Percentiles rank a stretch among this genome's conserved stretches.
These are phyloP conservation scores for Huso huso DNA, from an alignment of 2,797 vertebrate species.

Conservation along the genomic window DNA sequence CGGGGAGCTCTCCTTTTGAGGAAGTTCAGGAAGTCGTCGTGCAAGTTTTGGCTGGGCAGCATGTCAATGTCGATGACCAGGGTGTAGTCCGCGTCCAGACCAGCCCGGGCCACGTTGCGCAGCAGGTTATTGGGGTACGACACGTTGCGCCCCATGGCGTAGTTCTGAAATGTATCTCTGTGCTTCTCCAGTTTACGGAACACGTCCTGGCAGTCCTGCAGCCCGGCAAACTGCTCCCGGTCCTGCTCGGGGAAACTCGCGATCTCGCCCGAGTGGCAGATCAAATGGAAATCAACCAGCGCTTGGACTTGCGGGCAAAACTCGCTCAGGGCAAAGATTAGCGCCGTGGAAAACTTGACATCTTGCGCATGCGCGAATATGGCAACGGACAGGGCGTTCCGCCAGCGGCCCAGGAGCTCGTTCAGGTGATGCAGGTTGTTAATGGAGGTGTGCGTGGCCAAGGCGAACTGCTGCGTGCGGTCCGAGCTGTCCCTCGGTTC, in stretches of 20 bases:
- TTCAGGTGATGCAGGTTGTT: slow-evolving; percentile 73
- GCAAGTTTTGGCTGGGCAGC: slow-evolving; percentile 75
- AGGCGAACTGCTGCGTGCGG: slow-evolving; percentile 39
- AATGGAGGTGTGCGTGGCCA: slow-evolving; percentile 79
- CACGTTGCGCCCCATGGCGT: slow-evolving; percentile 67
- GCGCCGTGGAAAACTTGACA: slow-evolving; percentile 69
- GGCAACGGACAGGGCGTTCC: slow-evolving; percentile 70
- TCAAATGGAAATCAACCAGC: slow-evolving; percentile 76
- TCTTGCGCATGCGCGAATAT: slow-evolving; percentile 75
- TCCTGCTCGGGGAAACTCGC: slow-evolving; percentile 74
- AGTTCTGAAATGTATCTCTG: slow-evolving; percentile 65
- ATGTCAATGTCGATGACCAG: slow-evolving; percentile 83
- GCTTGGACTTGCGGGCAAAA: slow-evolving; percentile 73
- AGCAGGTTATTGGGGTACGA: slow-evolving; percentile 88
- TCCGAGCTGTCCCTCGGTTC: slow-evolving; percentile 30
- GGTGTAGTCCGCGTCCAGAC: slow-evolving; percentile 55
- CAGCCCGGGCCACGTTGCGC: slow-evolving; percentile 73
- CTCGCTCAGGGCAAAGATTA: slow-evolving; percentile 68
- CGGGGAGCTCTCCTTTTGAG: slow-evolving; percentile 36
- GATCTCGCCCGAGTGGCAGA: slow-evolving; percentile 74
- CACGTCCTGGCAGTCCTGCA: slow-evolving; percentile 70
- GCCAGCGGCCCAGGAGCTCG: slow-evolving; percentile 72
- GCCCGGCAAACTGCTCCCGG: slow-evolving; percentile 64
- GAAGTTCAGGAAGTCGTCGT: slow-evolving; percentile 62
- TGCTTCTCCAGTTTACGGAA: slow-evolving; percentile 68